Base-by-base conservation (phyloP, 2,113 vertebrate genomes). In the Hiodon tergisus region DNA sequence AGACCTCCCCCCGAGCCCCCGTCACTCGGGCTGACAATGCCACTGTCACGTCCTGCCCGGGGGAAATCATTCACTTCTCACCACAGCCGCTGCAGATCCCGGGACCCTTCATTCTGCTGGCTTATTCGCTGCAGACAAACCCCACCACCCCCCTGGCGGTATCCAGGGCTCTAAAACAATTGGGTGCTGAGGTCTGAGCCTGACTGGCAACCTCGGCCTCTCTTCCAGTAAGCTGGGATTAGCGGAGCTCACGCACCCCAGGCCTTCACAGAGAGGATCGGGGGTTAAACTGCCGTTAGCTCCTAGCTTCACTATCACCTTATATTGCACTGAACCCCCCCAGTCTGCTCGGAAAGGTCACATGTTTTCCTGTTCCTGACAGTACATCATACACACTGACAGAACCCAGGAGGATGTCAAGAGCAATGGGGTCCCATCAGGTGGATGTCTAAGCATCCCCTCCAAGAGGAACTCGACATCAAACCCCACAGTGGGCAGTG, bases 71-170 rank as follows among this genome's bases (percentile, higher is more conserved):
- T 16, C 61, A 16, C 13, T 6, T 4, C 63, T 9, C 63, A 31
- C 31, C 31, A 31, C 8, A 7, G 8, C 46, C 6, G 4, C 17
- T 31, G 16, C 13, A 14, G 6, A 6, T n/a, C 4, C 9, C n/a
- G 4, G 16, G 61, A n/a, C 61, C 13, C 61, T 63, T 9, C 7
- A 63, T n/a, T 16, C 13, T n/a, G 14, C 4, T 6, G 14, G 14
- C 7, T n/a, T 16, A 63, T 5, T 16, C 13, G 16, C 61, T n/a
- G 2, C 61, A 63, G 2, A 63, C 58, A 9, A 6, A 1, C 11
- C 47, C 4, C 75, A 59, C 52, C 74, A 46, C 48, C 75, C 51
- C 31, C 78, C 73, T 72, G 59, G 51, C 48, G 31, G 31, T 31
- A 31, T 31, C 31, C 31, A 31, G 31, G 31, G 31, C 31, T 31